Evolutionary conservation across 2,888 invertebrate genomes (phyloP), one percentile per base, ranked within the genome.

Genomic region (Epinotia demarniana): DNA sequence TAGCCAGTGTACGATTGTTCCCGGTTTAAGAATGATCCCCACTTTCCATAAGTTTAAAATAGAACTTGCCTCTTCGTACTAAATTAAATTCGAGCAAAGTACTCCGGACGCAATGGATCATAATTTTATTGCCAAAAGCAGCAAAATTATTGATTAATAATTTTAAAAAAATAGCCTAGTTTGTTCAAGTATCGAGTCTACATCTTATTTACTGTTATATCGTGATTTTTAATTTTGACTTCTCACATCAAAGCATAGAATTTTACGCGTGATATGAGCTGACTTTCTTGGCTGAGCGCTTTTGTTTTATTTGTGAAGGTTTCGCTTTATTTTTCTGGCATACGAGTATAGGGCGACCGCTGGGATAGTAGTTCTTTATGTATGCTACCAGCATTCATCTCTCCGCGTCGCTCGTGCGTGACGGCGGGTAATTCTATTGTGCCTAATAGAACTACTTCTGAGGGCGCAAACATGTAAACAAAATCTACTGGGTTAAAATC

Each of bases 391-490:
- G 58, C 69, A 69, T 69, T 69, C 69, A 69, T 43, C 58, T 43
- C 69, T 19, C 33, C 33, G 58, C 23, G 69, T 23, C 58, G n/a
- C 12, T 23, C 69, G 69, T 69, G 69, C 69, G 58, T 69, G 46
- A 69, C 27, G 69, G 43, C 23, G 69, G 68, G 69, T 60, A 58
- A 60, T 66, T 60, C 58, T 69, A 46, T 60, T 69, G 69, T 58
- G 23, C 58, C 58, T 60, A 60, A 69, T 60, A 69, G 23, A 69
- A 60, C 16, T 69, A 60, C 46, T 13, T 19, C 68, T 58, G 23
- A 27, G 27, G n/a, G 46, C 46, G 69, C 60, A 23, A 58, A 60
- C 46, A 60, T 60, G 69, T 69, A 69, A 69, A 46, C 69, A 58
- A 60, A 46, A 46, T 23, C 19, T 43, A n/a, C 23, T 33, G 19